Conservation (phyloP, 2,113 vertebrate genomes). For the Acanthochromis polyacanthus region DNA sequence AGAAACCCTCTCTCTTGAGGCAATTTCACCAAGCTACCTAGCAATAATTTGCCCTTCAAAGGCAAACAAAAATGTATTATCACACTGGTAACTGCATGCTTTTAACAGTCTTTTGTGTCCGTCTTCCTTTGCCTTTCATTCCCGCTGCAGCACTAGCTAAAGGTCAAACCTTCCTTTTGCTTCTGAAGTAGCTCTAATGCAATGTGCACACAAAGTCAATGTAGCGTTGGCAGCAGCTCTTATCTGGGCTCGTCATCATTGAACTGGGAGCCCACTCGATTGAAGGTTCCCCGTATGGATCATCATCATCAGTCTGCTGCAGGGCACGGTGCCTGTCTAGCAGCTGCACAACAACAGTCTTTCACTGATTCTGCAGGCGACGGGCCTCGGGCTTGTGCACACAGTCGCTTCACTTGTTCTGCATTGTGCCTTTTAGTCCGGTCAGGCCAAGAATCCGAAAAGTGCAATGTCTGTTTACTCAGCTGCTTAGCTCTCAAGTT, state of each 20-base stretch:
- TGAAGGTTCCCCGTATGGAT: constrained; percentile 66
- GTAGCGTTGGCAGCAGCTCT: constrained; percentile 56
- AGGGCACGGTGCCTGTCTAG: constrained; percentile 55
- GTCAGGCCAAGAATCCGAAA: constrained; percentile 55
- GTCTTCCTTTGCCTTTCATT: neutral
- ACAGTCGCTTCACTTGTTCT: constrained; percentile 57
- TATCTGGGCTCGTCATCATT: constrained; percentile 63
- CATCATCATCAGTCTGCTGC: constrained; percentile 60
- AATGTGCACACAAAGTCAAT: constrained; percentile 56
- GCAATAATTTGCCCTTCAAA: constrained; percentile 36
- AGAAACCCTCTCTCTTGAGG: neutral
- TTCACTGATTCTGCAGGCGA: constrained; percentile 22
- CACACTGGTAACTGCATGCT: neutral
- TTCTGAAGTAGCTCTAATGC: constrained; percentile 56
- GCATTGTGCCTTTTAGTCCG: constrained; percentile 54
- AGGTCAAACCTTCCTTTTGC: constrained; percentile 64
- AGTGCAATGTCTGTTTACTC: constrained; percentile 59
- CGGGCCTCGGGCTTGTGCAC: constrained; percentile 40
- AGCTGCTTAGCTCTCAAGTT: constrained; percentile 58
- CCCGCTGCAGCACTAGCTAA: constrained; percentile 37
- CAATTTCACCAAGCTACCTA: neutral
- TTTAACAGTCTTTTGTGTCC: constrained; percentile 21
- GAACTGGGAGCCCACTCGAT: constrained; percentile 59
- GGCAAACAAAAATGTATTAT: constrained; percentile 28
- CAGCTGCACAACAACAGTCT: constrained; percentile 40